phyloP scores from a whole-genome alignment of 1,140 invertebrate genomes.

The Arion vulgaris region DNA sequence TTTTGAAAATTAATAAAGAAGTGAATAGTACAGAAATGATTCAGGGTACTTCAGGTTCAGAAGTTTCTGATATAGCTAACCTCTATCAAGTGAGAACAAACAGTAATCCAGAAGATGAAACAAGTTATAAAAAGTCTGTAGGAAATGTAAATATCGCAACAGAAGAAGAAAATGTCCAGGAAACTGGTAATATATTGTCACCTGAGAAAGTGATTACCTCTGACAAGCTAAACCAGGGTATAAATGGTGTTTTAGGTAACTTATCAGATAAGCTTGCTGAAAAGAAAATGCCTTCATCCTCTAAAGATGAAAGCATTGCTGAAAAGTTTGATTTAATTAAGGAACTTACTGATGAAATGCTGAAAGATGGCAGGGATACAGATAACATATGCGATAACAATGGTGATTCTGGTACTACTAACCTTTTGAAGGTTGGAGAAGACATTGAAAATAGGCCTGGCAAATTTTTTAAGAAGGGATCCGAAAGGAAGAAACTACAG shows the following conservation, averaged over 20 bases:
- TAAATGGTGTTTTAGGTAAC: background rate
- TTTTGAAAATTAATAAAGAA: slow-evolving; percentile 30
- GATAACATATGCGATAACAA: background rate
- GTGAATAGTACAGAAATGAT: background rate
- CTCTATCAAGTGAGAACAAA: slow-evolving; percentile 19
- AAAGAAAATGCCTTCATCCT: background rate
- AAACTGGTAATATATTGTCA: background rate
- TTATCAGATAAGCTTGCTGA: background rate
- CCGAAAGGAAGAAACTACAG: background rate
- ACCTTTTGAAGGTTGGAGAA: too few relatives aligned
- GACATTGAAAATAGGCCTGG: background rate
- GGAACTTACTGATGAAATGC: slow-evolving; percentile 68
- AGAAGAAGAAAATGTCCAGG: background rate
- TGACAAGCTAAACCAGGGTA: too few relatives aligned
- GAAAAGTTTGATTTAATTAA: slow-evolving; percentile 60
- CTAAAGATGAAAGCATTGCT: slow-evolving; percentile 51
- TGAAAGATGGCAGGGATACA: slow-evolving; percentile 49
- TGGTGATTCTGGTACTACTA: background rate
- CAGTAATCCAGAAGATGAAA: slow-evolving; percentile 24
- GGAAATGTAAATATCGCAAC: background rate
- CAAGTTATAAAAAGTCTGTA: background rate
- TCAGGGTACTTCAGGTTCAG: slow-evolving; percentile 30
- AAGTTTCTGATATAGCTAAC: slow-evolving; percentile 14
- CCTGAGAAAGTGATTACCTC: too few relatives aligned
- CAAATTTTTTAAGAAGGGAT: background rate